phyloP scores from a whole-genome alignment of 2,797 vertebrate species.

The Clarias fuscus region DNA sequence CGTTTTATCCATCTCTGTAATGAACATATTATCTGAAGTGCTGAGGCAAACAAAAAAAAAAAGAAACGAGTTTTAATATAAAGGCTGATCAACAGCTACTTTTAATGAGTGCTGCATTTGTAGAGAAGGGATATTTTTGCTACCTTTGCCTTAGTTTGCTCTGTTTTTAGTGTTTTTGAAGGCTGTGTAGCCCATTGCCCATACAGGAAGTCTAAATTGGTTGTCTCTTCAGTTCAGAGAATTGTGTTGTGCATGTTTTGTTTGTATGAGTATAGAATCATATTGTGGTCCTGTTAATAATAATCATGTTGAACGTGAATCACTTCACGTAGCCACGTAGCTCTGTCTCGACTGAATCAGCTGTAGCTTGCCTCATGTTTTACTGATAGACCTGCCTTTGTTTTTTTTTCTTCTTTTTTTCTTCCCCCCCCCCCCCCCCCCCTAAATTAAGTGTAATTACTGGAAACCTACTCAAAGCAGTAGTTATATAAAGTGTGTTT shows the following conservation, averaged over 20 bases:
- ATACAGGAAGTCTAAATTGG: background rate
- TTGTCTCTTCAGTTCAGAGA: background rate
- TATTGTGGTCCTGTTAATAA: background rate
- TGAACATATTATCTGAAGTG: background rate
- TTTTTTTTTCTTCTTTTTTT: too few species aligned
- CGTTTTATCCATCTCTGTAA: constrained; percentile 16
- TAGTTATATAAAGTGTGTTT: background rate
- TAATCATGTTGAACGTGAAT: background rate
- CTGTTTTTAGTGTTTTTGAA: background rate
- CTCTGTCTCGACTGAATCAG: background rate
- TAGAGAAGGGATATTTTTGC: background rate
- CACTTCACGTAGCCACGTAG: background rate
- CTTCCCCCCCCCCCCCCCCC: background rate
- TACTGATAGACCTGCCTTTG: background rate
- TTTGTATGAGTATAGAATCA: background rate
- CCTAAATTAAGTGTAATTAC: background rate
- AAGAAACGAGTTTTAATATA: background rate
- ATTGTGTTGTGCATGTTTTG: background rate
- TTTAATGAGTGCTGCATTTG: background rate
- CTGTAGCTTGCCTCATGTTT: background rate
- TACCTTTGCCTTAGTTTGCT: background rate
- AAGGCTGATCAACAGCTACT: background rate
- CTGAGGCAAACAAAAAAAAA: background rate
- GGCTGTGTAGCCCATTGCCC: background rate
- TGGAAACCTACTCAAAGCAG: background rate